Evolutionary conservation across 2,797 vertebrate genomes (phyloP).

Genomic region (Pogonophryne albipinna): DNA sequence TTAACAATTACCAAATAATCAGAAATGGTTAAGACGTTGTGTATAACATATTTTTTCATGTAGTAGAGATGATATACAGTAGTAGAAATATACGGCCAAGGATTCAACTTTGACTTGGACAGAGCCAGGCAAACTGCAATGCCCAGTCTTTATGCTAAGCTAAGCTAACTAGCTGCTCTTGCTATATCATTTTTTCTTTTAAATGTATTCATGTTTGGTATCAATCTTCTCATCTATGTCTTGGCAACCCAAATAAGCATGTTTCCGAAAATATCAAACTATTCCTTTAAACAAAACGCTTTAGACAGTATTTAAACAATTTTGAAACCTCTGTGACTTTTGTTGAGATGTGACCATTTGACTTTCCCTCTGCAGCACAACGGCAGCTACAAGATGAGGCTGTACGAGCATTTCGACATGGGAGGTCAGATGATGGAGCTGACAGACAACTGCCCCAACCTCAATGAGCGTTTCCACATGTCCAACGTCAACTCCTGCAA

Average conservation of each 20-base stretch:
- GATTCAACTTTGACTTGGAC: neutral
- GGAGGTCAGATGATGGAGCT: conserved; percentile 79
- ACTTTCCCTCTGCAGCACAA: conserved; percentile 66
- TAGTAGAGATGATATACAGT: no score
- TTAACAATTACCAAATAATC: neutral
- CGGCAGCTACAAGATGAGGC: conserved; percentile 75
- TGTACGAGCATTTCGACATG: conserved; percentile 84
- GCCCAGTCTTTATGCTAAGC: neutral
- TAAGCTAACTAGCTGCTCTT: neutral
- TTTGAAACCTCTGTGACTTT: neutral
- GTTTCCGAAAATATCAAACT: neutral
- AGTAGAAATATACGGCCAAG: no score
- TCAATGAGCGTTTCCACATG: conserved; percentile 76
- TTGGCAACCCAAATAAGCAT: neutral
- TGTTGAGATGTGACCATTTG: conserved; percentile 1
- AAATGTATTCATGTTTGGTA: neutral
- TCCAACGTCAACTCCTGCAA: conserved; percentile 79
- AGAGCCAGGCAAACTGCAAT: neutral
- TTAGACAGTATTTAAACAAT: no score
- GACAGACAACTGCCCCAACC: conserved; percentile 76
- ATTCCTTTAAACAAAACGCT: neutral
- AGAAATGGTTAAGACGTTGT: neutral
- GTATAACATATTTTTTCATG: neutral
- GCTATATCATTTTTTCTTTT: no score
- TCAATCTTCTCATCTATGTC: neutral